Conservation (phyloP, 2,888 invertebrate species). For the Sipha maydis region DNA sequence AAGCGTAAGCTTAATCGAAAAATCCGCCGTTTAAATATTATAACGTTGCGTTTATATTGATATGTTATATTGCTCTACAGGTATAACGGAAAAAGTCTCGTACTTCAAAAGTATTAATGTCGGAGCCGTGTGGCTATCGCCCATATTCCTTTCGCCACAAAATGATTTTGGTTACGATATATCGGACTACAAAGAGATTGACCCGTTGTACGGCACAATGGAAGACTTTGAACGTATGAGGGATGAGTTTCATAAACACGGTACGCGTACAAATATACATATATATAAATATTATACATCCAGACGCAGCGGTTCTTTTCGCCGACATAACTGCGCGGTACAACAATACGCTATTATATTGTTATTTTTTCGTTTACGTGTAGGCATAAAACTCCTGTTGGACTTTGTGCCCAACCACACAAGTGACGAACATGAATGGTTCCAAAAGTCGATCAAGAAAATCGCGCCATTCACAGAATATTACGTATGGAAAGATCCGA, state of each 20-base stretch:
- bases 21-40: too few relatives aligned
- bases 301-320: background rate
- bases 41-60: too few relatives aligned
- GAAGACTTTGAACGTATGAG: conserved; percentile 75
- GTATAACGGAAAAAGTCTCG: conserved; percentile 72
- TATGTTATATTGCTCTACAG: conserved; percentile 67
- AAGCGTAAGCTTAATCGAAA: too few relatives aligned
- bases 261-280: too few relatives aligned
- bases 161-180: conserved; percentile 84
- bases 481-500: conserved; percentile 81
- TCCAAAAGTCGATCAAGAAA: conserved; percentile 74
- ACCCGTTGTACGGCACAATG: conserved; percentile 77
- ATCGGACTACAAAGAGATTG: conserved; percentile 75
- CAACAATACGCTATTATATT: background rate
- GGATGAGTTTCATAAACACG: conserved; percentile 67
- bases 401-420: conserved; percentile 82
- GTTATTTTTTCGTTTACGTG: background rate
- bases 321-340: too few relatives aligned
- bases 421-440: conserved; percentile 85
- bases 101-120: conserved; percentile 77
- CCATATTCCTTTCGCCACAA: conserved; percentile 79
- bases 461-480: conserved; percentile 77
- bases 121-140: conserved; percentile 77
- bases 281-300: background rate
- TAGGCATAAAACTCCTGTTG: conserved; percentile 73